Evolutionary conservation across 2,113 vertebrate genomes (phyloP), one percentile per base, ranked within the genome.

Genomic region (Albula glossodonta): DNA sequence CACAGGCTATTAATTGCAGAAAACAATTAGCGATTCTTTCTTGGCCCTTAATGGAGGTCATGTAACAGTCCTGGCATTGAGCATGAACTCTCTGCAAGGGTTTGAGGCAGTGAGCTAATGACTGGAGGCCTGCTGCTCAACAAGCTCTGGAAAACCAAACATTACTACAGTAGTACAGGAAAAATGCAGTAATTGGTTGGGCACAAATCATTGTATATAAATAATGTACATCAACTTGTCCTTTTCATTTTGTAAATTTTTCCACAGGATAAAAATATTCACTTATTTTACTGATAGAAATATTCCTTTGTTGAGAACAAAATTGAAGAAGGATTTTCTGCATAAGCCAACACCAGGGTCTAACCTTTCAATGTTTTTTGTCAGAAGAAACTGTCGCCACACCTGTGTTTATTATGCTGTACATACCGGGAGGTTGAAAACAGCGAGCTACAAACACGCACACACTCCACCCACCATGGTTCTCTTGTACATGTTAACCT

Each of bases 401-500:
- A 74, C 70, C 70, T n/a, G 31, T 74, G 70, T 31, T 74, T 31
- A 74, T 74, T 31, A 74, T 31, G 25, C 8, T 74, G 2, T 2
- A 31, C 22, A 22, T 74, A 31, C n/a, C n/a, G 49, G 81, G 81
- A 86, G 57, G 51, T 11, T 57, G 25, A 82, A 82, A 79, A 83
- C 82, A 50, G 60, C 41, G 53, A 11, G 17, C 78, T 77, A 80
- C 83, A 86, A 87, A 78, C 48, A 6, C 31, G 51, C 78, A 81
- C 70, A 9, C 60, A 80, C 53, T 25, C 78, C 82, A 79, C 78
- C 81, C 78, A 86, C 66, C 74, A 84, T 83, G 53, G 84, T 84
- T 85, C 83, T 87, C 85, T 88, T 89, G 86, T 89, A 90, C 81
- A 31, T 19, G 49, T 74, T 85, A 83, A 57, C 88, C 86, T 87